These are phyloP conservation scores for Staurois parvus DNA, from an alignment of 2,797 vertebrate genomes.

Conservation along the genomic window DNA sequence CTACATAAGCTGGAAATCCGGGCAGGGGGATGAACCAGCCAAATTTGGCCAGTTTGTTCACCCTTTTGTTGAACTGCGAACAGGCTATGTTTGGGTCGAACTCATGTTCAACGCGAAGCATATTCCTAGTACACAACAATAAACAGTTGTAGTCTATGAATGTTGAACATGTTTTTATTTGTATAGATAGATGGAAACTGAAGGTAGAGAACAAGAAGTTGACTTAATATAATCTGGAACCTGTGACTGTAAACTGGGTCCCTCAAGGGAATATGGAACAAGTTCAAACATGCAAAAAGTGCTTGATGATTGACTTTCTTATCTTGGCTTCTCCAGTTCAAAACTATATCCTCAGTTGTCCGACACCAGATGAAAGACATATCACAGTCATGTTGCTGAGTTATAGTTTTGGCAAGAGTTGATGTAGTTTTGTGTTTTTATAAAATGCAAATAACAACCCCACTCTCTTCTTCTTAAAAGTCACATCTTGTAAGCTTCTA, in stretches of 20 bases:
- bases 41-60: too few relatives aligned
- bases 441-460: background rate
- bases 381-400: slow-evolving; percentile 37
- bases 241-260: slow-evolving; percentile 10
- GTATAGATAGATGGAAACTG: background rate
- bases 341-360: slow-evolving; percentile 32
- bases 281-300: slow-evolving; percentile 23
- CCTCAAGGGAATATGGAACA: slow-evolving; percentile 31
- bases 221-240: slow-evolving; percentile 22
- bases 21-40: too few relatives aligned
- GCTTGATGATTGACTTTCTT: slow-evolving; percentile 33
- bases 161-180: slow-evolving; percentile 4
- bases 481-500: background rate
- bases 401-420: slow-evolving; percentile 25
- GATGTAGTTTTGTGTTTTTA: slow-evolving; percentile 6
- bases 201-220: slow-evolving; percentile 9
- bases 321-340: slow-evolving; percentile 39
- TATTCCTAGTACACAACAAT: background rate
- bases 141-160: background rate
- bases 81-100: too few relatives aligned
- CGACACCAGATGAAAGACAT: slow-evolving; percentile 36
- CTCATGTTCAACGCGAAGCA: too few relatives aligned
- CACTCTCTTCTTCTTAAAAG: background rate
- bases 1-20: too few relatives aligned
- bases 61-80: too few relatives aligned